A percentile compares a stretch with the other conserved stretches of the same genome.
These are phyloP conservation scores for Eriocheir sinensis DNA, from an alignment of 1,140 invertebrate species.

Conservation along the genomic window DNA sequence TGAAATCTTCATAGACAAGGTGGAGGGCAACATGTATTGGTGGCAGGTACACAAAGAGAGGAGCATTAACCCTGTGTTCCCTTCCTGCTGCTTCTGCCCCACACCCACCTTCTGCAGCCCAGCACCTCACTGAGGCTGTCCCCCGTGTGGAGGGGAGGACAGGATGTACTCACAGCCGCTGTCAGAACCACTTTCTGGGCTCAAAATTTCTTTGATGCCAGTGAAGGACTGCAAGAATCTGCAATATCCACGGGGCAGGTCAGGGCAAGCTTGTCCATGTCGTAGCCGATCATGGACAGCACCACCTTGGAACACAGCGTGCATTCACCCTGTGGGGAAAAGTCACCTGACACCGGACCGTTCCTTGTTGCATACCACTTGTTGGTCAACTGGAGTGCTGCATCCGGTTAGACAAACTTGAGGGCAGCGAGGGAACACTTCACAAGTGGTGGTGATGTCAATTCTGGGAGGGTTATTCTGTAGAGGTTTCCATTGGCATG, in stretches of 20 bases:
- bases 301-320: conserved; percentile 87
- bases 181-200: conserved; percentile 83
- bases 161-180: conserved; percentile 90
- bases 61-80: conserved; percentile 84
- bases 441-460: conserved; percentile 76
- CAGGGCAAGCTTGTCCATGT: conserved; percentile 86
- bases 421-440: conserved; percentile 88
- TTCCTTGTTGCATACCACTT: conserved; percentile 94
- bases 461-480: conserved; percentile 76
- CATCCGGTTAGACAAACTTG: conserved; percentile 88
- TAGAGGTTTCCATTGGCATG: conserved; percentile 76
- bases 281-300: conserved; percentile 87
- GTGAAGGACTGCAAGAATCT: conserved; percentile 80
- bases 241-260: conserved; percentile 83
- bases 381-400: conserved; percentile 89
- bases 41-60: conserved; percentile 89
- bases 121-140: conserved; percentile 80
- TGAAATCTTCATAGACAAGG: conserved; percentile 95
- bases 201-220: conserved; percentile 85
- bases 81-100: conserved; percentile 80
- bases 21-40: conserved; percentile 91
- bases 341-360: conserved; percentile 91
- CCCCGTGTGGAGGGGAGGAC: conserved; percentile 84
- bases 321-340: conserved; percentile 91
- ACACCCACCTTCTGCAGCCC: conserved; percentile 81